Evolutionary conservation across 1,140 invertebrate species (phyloP), one percentile per base, ranked within the genome.

Genomic region (Spodoptera frugiperda): DNA sequence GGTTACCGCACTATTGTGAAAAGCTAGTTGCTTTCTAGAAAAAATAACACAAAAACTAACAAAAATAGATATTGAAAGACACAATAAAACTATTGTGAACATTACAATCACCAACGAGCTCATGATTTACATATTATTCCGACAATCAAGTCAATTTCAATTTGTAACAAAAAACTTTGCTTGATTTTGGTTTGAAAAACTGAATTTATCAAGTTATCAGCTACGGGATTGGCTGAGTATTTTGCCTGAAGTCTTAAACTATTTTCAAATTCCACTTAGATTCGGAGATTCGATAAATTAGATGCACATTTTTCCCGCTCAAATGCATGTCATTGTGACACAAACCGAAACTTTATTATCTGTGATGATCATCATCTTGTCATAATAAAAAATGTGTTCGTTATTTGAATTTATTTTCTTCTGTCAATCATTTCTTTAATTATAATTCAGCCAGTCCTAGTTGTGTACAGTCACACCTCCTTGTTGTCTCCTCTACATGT

Each of bases 61-160:
- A 48, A 65, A 46, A 65, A 48, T 30, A 68, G 46, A 55, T 44
- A 57, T n/a, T 71, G 30, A 71, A 71, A 71, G 53, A 71, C 33
- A 21, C 21, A 71, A 55, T 53, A 71, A 71, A 53, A 70, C 21
- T 53, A 71, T 71, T 71, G 51, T 44, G 30, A 71, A 54, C 17
- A 39, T 21, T 55, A 53, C 49, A 44, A 57, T 71, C 68, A 44
- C 68, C 51, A 71, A 71, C 53, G 48, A 71, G 68, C 55, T 53
- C 68, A 71, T 55, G 53, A 71, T 71, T 71, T 71, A 70, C 46
- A 70, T 70, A 70, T 70, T 70, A 71, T 71, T 67, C 44, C 53
- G 19, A 71, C 51, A 71, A 55, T 54, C 49, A 25, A 15, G 46
- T 54, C 68, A 55, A 55, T 71, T 71, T 33, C 17, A 44, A 17